Conservation (phyloP, 2,888 invertebrate genomes). For the Eilema sororculum region DNA sequence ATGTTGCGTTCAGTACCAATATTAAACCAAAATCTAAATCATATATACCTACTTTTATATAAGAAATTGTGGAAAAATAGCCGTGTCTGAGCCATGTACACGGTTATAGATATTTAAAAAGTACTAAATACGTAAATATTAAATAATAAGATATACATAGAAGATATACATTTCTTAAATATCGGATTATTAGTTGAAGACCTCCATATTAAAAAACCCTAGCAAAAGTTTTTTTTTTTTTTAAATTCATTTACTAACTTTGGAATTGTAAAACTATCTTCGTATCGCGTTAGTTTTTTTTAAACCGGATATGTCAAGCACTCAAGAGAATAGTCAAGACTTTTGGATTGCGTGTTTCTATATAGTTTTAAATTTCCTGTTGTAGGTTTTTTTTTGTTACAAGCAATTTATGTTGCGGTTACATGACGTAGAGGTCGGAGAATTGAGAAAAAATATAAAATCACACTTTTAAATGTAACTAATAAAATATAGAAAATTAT, state of each 20-base stretch:
- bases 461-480: too few relatives aligned
- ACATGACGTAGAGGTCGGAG: background rate
- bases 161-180: too few relatives aligned
- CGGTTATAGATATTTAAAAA: too few relatives aligned
- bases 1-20: background rate
- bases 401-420: conserved; percentile 5
- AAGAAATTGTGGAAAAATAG: too few relatives aligned
- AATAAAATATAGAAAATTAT: too few relatives aligned
- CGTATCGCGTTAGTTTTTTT: conserved; percentile 68
- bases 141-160: too few relatives aligned
- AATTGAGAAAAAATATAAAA: background rate
- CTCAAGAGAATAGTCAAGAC: conserved; percentile 74
- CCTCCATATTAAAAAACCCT: too few relatives aligned
- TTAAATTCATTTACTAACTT: conserved; percentile 15
- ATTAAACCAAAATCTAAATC: background rate
- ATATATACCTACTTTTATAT: too few relatives aligned
- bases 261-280: conserved; percentile 41
- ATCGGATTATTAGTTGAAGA: too few relatives aligned
- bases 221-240: too few relatives aligned
- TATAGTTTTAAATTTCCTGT: conserved; percentile 58
- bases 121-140: too few relatives aligned
- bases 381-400: conserved; percentile 30
- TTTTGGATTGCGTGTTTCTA: conserved; percentile 75
- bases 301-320: conserved; percentile 78
- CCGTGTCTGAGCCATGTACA: too few relatives aligned